Conservation (phyloP, 2,113 vertebrate genomes). For the Gracilinanus agilis region DNA sequence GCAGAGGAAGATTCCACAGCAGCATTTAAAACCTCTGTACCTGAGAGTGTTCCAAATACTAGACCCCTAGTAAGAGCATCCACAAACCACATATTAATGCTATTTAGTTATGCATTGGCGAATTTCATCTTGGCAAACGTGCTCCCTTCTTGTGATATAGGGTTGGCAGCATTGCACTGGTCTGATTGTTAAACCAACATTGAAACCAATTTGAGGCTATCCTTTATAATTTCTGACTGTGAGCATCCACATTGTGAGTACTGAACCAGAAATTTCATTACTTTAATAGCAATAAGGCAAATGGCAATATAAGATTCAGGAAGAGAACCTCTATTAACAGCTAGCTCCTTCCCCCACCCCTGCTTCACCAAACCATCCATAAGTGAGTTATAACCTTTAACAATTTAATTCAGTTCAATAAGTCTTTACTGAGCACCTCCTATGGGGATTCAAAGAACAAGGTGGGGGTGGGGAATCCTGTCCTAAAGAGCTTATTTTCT, state of each 20-base stretch:
- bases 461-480: neutral
- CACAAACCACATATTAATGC: neutral
- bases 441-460: neutral
- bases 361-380: neutral
- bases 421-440: neutral
- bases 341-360: neutral
- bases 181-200: neutral
- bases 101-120: neutral
- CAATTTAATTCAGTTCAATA: neutral
- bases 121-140: conserved; percentile 11
- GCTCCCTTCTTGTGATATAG: neutral
- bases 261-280: conserved; percentile 73
- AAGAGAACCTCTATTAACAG: conserved; percentile 45
- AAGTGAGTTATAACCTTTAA: conserved; percentile 15
- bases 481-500: conserved; percentile 39
- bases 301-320: neutral
- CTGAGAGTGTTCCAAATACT: neutral
- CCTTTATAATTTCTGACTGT: conserved; percentile 38
- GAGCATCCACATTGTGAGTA: conserved; percentile 52
- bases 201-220: conserved; percentile 6
- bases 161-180: neutral
- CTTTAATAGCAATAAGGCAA: conserved; percentile 59
- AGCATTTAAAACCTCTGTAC: neutral
- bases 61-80: neutral
- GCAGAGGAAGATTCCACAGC: neutral